Base-by-base conservation (phyloP, 2,888 invertebrate species). In the Temnothorax unifasciatus region DNA sequence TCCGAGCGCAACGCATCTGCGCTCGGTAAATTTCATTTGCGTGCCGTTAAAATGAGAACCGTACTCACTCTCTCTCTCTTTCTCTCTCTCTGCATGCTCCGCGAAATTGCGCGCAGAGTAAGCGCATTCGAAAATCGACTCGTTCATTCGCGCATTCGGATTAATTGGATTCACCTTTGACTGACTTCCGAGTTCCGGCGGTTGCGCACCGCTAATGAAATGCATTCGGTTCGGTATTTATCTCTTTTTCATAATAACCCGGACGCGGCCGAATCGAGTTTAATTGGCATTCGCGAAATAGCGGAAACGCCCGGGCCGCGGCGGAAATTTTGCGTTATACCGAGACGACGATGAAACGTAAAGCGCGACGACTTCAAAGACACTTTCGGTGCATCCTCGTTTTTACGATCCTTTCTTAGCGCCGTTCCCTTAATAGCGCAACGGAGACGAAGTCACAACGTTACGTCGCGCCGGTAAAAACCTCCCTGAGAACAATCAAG, bases 121-220 rank as follows among this genome's bases (percentile, higher is more conserved):
- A 69, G 41, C 25, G 25, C 41, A 54, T 68, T 77, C 54, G 77
- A 54, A 68, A 69, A 77, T 68, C 54, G 59, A 73, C 61, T 38
- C 63, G 38, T 59, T 69, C 11, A 47, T 25, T 76, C 54, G 82
- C 64, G 47, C 63, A 47, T 57, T n/a, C 76, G 41, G 18, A 59
- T 79, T 81, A 81, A 81, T 81, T 81, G 59, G 59, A 81, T 81
- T 81, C 73, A 73, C 59, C 84, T 81, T 69, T 71, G 66, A 66
- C 82, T 54, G 76, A 66, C 79, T 64, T 57, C 38, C 47, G 71
- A 38, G 79, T 71, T 59, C 59, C 73, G 38, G 73, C 21, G 52
- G 61, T 68, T 59, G 71, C 85, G 73, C 69, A 34, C 71, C 69
- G 54, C 82, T 88, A 88, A 88, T 88, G 83, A 89, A 86, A 86